Base-by-base conservation (phyloP, 2,888 invertebrate genomes). In the Chromoteleia sp. region DNA sequence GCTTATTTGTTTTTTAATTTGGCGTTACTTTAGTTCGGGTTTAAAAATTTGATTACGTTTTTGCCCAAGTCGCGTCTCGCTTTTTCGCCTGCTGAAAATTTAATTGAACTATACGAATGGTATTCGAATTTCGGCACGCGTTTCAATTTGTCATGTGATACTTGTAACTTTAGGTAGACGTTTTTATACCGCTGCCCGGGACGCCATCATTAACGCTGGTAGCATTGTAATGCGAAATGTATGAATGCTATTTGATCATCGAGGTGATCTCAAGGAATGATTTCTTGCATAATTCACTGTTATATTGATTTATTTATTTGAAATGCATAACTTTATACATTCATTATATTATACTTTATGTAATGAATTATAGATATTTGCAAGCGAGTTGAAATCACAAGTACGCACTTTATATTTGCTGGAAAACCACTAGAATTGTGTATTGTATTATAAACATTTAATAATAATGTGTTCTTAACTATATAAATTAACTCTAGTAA, bases 91-190 rank as follows among this genome's bases (percentile, higher is more conserved):
- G 17, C 33, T 43, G 45, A 43, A 61, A 77, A 41, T 61, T 61
- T 70, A 59, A 59, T 77, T 61, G 54, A 52, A 61, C 48, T 52
- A 25, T 36, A 15, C 56, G 36, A 70, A 59, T 45, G 61, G 25
- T 56, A 48, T 71, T 65, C 36, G 77, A 65, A 68, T 71, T 71
- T 78, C 29, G 65, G 30, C 45, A 30, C 50, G 25, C 29, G 41
- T 19, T 78, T 71, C 65, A 65, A 71, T 71, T 65, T 71, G 65
- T 65, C 58, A 71, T 36, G 54, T 29, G 70, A 71, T 71, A 71
- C 58, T 48, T 65, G 70, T 58, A 71, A 71, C 65, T 77, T 70
- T 21, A 48, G 10, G 1, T 19, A 21, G 43, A 39, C 17, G 54
- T 50, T 70, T 70, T 70, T 77, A 63, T 63, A 63, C 58, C 39